Evolutionary conservation across 2,888 invertebrate genomes (phyloP).

Genomic region (Drosophila fungiperda): DNA sequence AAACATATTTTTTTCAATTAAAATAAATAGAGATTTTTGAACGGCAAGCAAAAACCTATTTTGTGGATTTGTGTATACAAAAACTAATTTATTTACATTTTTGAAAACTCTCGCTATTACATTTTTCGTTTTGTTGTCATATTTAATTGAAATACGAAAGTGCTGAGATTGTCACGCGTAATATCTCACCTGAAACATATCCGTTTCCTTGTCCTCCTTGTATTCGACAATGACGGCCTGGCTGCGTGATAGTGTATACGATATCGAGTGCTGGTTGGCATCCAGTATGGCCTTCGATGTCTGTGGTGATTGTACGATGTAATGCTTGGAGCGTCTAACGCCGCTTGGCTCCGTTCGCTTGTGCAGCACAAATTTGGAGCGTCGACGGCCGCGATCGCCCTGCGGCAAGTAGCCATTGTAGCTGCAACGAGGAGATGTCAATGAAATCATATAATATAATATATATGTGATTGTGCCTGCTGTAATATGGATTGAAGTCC

Average conservation of each 20-base stretch:
- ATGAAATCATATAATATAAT: neutral
- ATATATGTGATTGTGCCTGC: constrained; percentile 23
- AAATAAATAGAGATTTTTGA: too few species aligned
- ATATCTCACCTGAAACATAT: constrained; percentile 98
- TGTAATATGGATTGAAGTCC: constrained; percentile 1
- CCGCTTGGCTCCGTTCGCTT: constrained; percentile 95
- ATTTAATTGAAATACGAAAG: too few species aligned
- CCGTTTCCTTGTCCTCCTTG: constrained; percentile 96
- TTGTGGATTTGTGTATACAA: neutral
- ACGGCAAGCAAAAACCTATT: too few species aligned
- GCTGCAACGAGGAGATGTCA: constrained; percentile 85
- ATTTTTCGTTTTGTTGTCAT: neutral
- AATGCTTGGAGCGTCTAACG: constrained; percentile 97
- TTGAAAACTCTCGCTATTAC: neutral
- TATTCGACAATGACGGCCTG: constrained; percentile 99
- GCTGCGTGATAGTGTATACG: constrained; percentile 97
- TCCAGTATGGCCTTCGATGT: constrained; percentile 97
- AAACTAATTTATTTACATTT: neutral
- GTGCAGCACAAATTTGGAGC: constrained; percentile 97
- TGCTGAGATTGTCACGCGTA: neutral
- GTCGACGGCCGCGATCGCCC: constrained; percentile 96
- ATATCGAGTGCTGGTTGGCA: constrained; percentile 97
- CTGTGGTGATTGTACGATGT: constrained; percentile 97
- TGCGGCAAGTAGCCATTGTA: constrained; percentile 98
- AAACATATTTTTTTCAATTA: neutral